Evolutionary conservation across 2,113 vertebrate genomes (phyloP).

Genomic region (Halichoeres trimaculatus): DNA sequence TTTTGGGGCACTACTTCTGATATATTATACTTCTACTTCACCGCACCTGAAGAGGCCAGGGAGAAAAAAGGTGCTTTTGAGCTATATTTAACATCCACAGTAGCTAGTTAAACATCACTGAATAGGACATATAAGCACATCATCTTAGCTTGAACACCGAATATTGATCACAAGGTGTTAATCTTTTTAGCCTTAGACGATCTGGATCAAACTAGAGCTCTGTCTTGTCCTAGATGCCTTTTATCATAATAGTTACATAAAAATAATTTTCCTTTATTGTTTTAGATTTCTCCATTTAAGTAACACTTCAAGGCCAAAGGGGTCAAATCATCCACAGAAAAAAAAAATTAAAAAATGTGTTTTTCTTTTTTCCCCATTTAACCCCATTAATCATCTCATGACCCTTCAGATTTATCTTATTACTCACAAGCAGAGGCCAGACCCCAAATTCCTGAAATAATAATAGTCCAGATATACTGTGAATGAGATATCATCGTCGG

Average conservation of each 20-base stretch:
- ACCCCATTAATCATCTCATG: neutral
- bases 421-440: neutral
- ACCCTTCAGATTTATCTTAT: neutral
- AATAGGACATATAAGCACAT: neutral
- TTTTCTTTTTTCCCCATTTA: neutral
- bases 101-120: neutral
- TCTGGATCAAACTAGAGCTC: no score
- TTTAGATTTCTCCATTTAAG: constrained; percentile 7
- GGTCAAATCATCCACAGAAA: neutral
- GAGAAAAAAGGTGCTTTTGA: no score
- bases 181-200: neutral
- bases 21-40: neutral
- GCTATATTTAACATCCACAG: neutral
- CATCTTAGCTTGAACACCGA: neutral
- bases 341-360: neutral
- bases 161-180: neutral
- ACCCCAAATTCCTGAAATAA: neutral
- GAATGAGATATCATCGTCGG: no score
- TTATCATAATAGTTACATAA: neutral
- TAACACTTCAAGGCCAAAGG: neutral
- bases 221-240: neutral
- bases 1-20: neutral
- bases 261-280: neutral
- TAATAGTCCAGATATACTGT: no score
- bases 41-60: neutral